These are phyloP conservation scores for Halocynthia roretzi DNA, from an alignment of 23 tunicate species.

Conservation along the genomic window DNA sequence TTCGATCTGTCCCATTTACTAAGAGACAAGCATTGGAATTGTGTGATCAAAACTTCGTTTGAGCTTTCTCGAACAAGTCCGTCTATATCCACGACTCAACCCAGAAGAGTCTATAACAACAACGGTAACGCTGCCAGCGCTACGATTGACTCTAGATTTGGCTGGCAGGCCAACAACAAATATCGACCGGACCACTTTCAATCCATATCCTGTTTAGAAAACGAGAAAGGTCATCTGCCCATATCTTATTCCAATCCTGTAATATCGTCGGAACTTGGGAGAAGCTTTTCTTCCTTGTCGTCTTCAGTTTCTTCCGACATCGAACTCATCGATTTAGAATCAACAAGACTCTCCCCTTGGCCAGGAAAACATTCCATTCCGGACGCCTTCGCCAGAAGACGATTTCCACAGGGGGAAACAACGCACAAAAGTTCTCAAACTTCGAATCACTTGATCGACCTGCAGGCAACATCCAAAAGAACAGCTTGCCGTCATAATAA, in stretches of 20 bases:
- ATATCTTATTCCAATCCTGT: background rate
- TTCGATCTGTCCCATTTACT: too few species aligned
- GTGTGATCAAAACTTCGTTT: background rate
- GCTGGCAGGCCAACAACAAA: background rate
- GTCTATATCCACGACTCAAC: background rate
- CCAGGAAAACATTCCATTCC: background rate
- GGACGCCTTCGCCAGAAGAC: too few species aligned
- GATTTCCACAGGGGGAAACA: too few species aligned
- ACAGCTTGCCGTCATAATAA: background rate
- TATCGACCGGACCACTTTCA: background rate
- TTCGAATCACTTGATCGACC: background rate
- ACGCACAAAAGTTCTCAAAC: background rate
- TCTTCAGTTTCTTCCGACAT: constrained; percentile 3
- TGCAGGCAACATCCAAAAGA: background rate
- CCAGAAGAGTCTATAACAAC: constrained; percentile 7
- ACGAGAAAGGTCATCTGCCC: background rate
- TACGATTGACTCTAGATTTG: background rate
- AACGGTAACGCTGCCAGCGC: constrained; percentile 29
- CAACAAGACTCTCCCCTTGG: background rate
- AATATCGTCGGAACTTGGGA: background rate
- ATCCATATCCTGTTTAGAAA: background rate
- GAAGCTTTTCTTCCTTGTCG: background rate
- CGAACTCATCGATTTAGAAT: constrained; percentile 1
- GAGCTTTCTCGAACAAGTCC: background rate
- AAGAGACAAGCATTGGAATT: background rate